Percentiles rank a stretch among this genome's conserved stretches.
phyloP scores from a whole-genome alignment of 92 coral and sea anemone species.

The Parazoanthus swiftii region DNA sequence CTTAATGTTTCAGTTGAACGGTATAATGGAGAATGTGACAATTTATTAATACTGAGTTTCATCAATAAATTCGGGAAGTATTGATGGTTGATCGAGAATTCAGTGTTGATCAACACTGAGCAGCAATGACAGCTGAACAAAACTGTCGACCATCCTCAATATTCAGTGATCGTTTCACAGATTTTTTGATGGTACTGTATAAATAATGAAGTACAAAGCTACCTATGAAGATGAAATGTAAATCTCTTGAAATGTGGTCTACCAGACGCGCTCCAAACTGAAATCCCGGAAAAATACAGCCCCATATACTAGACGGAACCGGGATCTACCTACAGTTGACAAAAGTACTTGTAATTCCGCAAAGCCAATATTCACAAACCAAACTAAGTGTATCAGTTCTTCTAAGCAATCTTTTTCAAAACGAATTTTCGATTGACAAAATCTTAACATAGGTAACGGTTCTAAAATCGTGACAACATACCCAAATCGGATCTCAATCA shows the following conservation, averaged over 20 bases:
- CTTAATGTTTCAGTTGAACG: background rate
- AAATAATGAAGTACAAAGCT: background rate
- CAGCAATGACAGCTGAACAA: constrained; percentile 10
- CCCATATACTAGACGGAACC: background rate
- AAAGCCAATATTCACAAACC: background rate
- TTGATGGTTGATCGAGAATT: too few relatives aligned
- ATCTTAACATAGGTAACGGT: background rate
- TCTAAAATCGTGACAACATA: constrained; percentile 9
- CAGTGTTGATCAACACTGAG: too few relatives aligned
- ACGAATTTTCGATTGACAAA: background rate
- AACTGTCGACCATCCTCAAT: background rate
- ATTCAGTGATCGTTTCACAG: background rate
- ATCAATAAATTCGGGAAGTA: too few relatives aligned
- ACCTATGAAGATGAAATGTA: background rate
- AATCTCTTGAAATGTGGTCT: too few relatives aligned
- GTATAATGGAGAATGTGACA: too few relatives aligned
- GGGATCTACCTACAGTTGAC: background rate
- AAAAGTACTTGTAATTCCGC: background rate
- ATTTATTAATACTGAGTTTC: too few relatives aligned
- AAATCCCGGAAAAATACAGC: too few relatives aligned
- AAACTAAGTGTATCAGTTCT: background rate
- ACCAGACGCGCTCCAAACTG: too few relatives aligned
- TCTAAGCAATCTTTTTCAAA: background rate
- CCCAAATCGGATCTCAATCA: background rate
- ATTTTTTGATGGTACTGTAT: background rate